Base-by-base conservation (phyloP, 2,888 invertebrate genomes). In the Amphipyra berbera region DNA sequence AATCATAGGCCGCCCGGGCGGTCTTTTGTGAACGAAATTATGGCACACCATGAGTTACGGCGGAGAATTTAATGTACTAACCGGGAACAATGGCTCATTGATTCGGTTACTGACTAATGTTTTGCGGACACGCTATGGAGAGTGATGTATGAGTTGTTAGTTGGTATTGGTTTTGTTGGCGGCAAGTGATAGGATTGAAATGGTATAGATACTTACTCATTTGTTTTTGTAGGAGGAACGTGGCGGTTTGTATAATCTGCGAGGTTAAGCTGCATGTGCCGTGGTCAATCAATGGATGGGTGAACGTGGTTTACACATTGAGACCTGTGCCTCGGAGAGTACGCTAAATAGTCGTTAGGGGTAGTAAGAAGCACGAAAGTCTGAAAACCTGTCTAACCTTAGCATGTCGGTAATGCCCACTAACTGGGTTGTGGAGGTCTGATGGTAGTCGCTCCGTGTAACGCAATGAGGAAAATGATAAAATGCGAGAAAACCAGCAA, bases 11-110 rank as follows among this genome's bases (percentile, higher is more conserved):
- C 63, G 86, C 58, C 79, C 85, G 82, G 91, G 91, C 81, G 90
- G 90, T 84, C 90, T 77, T 85, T 89, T 90, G 89, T 89, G 80
- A 67, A 69, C 79, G 67, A 83, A 88, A 88, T 90, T 88, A 90
- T 85, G 82, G 86, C 74, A 50, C 74, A 61, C 76, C 79, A 77
- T 86, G 87, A 90, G 85, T 88, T 84, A 90, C 84, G 79, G 82
- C 79, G 81, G 85, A 82, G 82, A 85, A 87, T 89, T 88, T 88
- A 88, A 87, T 88, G 88, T 82, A 81, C 65, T 78, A 74, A 81
- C 83, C 72, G 38, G 47, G 68, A 66, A 89, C 88, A 89, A 89
- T 86, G 79, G 81, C 73, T 83, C 85, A 88, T 88, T 89, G 89
- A 89, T 89, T 87, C 85, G 82, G 82, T 82, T 80, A 82, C 81